phyloP scores from a whole-genome alignment of 2,113 vertebrate genomes.

The Lagopus muta region DNA sequence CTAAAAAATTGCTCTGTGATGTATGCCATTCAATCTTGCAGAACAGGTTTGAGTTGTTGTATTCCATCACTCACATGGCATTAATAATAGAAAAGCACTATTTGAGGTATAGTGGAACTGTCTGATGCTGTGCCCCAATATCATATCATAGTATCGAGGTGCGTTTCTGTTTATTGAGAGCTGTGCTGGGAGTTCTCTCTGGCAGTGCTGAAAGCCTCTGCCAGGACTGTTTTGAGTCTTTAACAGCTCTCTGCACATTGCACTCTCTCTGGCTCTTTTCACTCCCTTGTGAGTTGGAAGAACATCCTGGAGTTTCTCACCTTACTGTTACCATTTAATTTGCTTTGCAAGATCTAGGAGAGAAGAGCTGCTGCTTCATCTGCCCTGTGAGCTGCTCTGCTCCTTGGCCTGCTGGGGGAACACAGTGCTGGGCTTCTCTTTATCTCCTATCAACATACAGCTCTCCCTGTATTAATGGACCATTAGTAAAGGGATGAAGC shows the following conservation, averaged over 20 bases:
- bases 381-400: accelerated
- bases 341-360: not conserved
- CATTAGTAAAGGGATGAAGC: not conserved
- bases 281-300: not conserved
- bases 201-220: not conserved
- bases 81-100: not conserved
- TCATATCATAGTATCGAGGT: accelerated
- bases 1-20: slow-evolving; percentile 4
- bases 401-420: not conserved
- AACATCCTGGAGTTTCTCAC: not conserved
- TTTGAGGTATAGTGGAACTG: not conserved
- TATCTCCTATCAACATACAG: not conserved
- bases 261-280: not conserved
- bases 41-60: not conserved
- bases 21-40: not conserved
- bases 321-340: not conserved
- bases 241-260: not conserved
- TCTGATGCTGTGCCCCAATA: not conserved
- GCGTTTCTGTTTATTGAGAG: not conserved
- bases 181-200: not conserved
- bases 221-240: not conserved
- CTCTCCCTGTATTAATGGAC: not conserved
- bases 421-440: not conserved
- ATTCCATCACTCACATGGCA: not conserved
- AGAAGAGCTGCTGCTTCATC: not conserved